Base-by-base conservation (phyloP, 2,797 vertebrate genomes). In the Phoxinus dragarum region DNA sequence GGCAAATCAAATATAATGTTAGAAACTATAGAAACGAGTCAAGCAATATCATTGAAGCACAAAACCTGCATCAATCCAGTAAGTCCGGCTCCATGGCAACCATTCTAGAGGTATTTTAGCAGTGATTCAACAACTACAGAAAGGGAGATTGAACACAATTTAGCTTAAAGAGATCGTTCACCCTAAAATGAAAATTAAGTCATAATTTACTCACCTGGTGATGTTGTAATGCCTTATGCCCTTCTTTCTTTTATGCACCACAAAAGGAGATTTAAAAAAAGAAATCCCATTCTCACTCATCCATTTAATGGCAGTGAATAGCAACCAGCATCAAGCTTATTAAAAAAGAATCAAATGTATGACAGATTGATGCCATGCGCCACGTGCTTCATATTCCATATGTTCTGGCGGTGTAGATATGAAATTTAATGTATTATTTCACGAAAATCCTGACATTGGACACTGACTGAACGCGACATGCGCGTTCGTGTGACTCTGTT, bases 31-130 rank as follows among this genome's bases (percentile, higher is more conserved):
- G 72, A 74, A 52, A 52, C 0, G 0, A 52, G 72, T 52, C 17
- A 36, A 74, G 21, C 17, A 21, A n/a, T 36, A 38, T 7, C 3
- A 10, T 6, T 17, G 19, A 38, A 81, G 67, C 16, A 82, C 27
- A 75, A 34, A 36, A 40, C 8, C n/a, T 34, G 17, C 23, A 59
- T 64, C 16, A 31, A 10, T 31, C 7, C 36, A 66, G 27, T n/a
- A 6, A 54, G 21, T n/a, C 56, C 1, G 44, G 6, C 78, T 66
- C 69, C 71, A 81, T 61, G 6, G 72, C 61, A 77, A 71, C 64
- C 67, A 49, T 49, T 76, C 68, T 31, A 69, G 44, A 75, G 78
- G 73, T 85, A 56, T 84, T 66, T 80, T 64, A 74, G 42, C 12
- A 14, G 59, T 42, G 44, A 23, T 68, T 81, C 44, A 42, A 34